Evolutionary conservation across 2,888 invertebrate species (phyloP).

Genomic region (Andrena hattorfiana): DNA sequence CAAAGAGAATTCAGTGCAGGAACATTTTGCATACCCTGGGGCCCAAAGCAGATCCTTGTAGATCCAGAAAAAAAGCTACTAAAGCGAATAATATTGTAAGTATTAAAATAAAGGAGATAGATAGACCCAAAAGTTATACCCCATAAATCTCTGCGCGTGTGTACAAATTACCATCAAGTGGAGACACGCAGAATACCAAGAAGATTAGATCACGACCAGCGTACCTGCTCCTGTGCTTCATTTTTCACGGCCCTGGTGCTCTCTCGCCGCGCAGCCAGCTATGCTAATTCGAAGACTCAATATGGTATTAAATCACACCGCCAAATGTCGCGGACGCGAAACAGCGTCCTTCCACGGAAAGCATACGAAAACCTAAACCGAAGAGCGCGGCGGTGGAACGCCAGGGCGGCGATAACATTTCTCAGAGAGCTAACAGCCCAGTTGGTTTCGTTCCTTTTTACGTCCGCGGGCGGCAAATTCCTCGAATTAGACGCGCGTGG

Average conservation of each 20-base stretch:
- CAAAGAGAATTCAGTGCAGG: too few relatives aligned
- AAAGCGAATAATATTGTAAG: background rate
- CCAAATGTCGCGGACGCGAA: constrained; percentile 46
- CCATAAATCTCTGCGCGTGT: background rate
- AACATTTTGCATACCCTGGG: too few relatives aligned
- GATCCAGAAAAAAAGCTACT: too few relatives aligned
- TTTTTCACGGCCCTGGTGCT: constrained; percentile 40
- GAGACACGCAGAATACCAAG: constrained; percentile 55
- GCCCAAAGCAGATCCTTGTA: too few relatives aligned
- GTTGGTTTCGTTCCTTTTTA: constrained; percentile 36
- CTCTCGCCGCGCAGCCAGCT: constrained; percentile 34
- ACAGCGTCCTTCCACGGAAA: background rate
- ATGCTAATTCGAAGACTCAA: constrained; percentile 68
- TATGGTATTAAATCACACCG: constrained; percentile 62
- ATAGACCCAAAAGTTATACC: background rate
- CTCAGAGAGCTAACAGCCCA: constrained; percentile 37
- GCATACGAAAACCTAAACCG: constrained; percentile 24
- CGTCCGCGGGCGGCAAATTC: constrained; percentile 45
- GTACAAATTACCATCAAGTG: constrained; percentile 10
- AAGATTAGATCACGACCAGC: constrained; percentile 61
- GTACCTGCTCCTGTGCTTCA: constrained; percentile 5
- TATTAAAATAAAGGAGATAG: background rate
- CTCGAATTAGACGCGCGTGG: constrained; percentile 56
- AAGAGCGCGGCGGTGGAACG: constrained; percentile 6
- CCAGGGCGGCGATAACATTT: constrained; percentile 38